Percentiles rank a stretch among this genome's conserved stretches.
Conservation (phyloP, 2,113 vertebrate genomes). For the Phoxinus phoxinus region DNA sequence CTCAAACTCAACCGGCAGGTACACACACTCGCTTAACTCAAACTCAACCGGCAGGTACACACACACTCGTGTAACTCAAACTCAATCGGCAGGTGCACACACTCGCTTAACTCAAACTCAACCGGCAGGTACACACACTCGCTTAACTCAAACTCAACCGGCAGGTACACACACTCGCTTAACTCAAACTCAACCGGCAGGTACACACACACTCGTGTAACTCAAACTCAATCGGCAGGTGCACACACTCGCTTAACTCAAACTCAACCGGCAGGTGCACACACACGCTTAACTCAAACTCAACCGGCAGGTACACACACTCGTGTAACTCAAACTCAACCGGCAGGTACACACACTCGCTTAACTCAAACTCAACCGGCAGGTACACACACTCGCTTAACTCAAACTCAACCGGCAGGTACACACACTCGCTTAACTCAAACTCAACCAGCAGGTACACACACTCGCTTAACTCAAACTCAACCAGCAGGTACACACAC, state of each 20-base stretch:
- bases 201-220: constrained; percentile 64
- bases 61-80: constrained; percentile 63
- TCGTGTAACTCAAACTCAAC: constrained; percentile 90
- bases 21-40: no score
- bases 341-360: constrained; percentile 79
- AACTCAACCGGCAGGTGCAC: constrained; percentile 90
- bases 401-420: constrained; percentile 93
- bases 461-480: no score
- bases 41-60: constrained; percentile 90
- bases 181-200: constrained; percentile 92
- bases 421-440: not conserved
- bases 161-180: no score
- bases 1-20: no score
- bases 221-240: constrained; percentile 92
- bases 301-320: no score
- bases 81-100: constrained; percentile 89
- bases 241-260: constrained; percentile 57
- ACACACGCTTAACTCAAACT: not conserved
- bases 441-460: no score
- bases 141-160: not conserved
- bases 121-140: constrained; percentile 82
- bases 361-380: not conserved
- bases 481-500: constrained; percentile 85
- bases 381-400: no score
- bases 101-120: constrained; percentile 76